A percentile compares a stretch with the other conserved stretches of the same genome.
Evolutionary conservation across 2,797 vertebrate species (phyloP).

Genomic region (Danio jaintianensis): DNA sequence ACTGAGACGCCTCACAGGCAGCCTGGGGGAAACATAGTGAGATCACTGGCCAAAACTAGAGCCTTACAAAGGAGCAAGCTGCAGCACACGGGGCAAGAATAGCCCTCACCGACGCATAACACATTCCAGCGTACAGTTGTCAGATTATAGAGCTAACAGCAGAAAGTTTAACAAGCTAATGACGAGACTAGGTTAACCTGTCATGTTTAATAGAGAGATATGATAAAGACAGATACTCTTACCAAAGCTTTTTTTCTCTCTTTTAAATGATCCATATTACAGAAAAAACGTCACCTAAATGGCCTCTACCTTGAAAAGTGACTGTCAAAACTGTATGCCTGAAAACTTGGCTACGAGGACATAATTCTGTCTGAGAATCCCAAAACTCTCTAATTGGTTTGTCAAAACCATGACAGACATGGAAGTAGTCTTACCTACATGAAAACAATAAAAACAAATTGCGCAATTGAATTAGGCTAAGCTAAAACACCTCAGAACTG

Average conservation of each 20-base stretch:
- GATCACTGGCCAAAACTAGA: slow-evolving; percentile 57
- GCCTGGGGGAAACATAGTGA: slow-evolving; percentile 45
- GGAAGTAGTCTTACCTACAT: not conserved
- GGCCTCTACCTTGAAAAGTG: not conserved
- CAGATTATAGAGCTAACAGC: slow-evolving; percentile 18
- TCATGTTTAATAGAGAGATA: not conserved
- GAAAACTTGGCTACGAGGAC: not conserved
- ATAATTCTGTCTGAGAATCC: not conserved
- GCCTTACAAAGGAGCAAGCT: slow-evolving; percentile 55
- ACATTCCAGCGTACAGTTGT: slow-evolving; percentile 50
- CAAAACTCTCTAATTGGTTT: not conserved
- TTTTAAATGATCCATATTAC: not conserved
- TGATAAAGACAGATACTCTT: not conserved
- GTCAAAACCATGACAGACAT: not conserved
- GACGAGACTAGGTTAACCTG: not conserved
- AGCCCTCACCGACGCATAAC: slow-evolving; percentile 45
- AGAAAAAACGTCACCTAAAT: not conserved
- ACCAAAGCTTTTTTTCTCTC: not conserved
- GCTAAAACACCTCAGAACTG: not conserved
- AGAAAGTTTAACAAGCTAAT: not conserved
- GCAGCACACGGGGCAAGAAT: slow-evolving; percentile 54
- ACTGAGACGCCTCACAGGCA: slow-evolving; percentile 44
- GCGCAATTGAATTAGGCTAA: too few species aligned
- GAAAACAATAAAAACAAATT: not conserved
- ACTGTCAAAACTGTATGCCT: not conserved